Evolutionary conservation across 2,113 vertebrate genomes (phyloP).

Genomic region (Corythornis vintsioides): DNA sequence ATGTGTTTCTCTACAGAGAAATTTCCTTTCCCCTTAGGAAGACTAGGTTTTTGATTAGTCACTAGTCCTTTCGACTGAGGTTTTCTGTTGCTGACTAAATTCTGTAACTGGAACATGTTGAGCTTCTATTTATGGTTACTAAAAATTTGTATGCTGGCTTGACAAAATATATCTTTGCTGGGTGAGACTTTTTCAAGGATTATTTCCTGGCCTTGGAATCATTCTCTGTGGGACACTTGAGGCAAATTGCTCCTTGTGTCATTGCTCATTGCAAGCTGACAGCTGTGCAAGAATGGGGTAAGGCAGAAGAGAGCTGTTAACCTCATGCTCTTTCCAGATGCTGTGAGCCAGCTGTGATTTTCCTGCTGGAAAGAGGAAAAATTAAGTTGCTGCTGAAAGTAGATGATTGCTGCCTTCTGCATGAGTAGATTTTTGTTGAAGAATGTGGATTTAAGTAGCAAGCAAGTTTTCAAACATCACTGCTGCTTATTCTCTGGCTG

Average conservation of each 20-base stretch:
- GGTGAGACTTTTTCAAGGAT: neutral
- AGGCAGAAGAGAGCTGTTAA: neutral
- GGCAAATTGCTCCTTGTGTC: neutral
- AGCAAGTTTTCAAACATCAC: neutral
- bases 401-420: neutral
- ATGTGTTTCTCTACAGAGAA: neutral
- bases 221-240: neutral
- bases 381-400: neutral
- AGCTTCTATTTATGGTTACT: neutral
- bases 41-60: neutral
- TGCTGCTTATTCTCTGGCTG: neutral
- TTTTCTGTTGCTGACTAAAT: conserved; percentile 5
- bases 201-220: neutral
- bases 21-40: neutral
- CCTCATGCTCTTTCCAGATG: neutral
- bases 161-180: neutral
- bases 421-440: neutral
- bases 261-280: neutral
- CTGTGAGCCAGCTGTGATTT: neutral
- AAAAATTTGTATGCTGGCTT: neutral
- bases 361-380: neutral
- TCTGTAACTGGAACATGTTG: neutral
- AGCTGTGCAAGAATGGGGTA: neutral
- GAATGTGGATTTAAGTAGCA: neutral
- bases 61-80: neutral